Conservation (phyloP, 2,113 vertebrate species). For the Sitta europaea region DNA sequence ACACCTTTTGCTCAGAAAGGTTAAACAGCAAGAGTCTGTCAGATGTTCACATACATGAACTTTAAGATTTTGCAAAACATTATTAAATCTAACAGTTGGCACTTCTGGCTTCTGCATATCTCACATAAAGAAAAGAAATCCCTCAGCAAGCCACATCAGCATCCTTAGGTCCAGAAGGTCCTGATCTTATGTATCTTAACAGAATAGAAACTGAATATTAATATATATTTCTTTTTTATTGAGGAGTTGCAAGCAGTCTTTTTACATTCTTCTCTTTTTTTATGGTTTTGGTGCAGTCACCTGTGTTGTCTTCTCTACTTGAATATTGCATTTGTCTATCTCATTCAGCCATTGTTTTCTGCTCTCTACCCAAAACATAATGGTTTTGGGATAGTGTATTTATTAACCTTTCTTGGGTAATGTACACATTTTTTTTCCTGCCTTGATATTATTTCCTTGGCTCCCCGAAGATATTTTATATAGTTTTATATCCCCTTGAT, state of each 20-base stretch:
- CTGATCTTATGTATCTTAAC: not conserved
- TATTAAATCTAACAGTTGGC: not conserved
- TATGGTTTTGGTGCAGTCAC: not conserved
- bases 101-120: not conserved
- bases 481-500: slow-evolving; percentile 28
- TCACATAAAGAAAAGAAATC: not conserved
- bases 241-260: not conserved
- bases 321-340: not conserved
- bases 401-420: not conserved
- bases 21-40: not conserved
- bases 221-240: not conserved
- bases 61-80: not conserved
- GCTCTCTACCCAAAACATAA: not conserved
- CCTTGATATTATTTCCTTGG: not conserved
- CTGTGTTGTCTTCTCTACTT: not conserved
- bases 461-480: not conserved
- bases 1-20: not conserved
- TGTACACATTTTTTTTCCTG: not conserved
- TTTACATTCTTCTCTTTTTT: not conserved
- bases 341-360: not conserved
- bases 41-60: not conserved
- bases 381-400: not conserved
- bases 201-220: not conserved
- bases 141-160: not conserved
- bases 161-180: not conserved